These are phyloP conservation scores for Drosophila longiperda DNA, from an alignment of 2,888 invertebrate species.

Conservation along the genomic window DNA sequence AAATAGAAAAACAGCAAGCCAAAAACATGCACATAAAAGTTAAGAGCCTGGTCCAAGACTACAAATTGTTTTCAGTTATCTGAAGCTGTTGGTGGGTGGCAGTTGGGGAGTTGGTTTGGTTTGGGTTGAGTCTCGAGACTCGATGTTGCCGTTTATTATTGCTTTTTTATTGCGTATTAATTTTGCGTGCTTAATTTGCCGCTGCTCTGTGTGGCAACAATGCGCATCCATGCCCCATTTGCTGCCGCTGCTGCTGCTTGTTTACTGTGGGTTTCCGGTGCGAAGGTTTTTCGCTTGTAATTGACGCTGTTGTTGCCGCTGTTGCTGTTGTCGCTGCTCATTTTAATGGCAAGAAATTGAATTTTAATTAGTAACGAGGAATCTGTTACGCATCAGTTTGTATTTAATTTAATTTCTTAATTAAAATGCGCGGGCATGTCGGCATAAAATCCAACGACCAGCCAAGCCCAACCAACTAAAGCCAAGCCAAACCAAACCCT, in stretches of 20 bases:
- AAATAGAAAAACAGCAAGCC: conserved; percentile 31
- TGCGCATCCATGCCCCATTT: conserved; percentile 37
- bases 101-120: background rate
- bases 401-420: conserved; percentile 82
- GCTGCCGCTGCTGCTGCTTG: conserved; percentile 23
- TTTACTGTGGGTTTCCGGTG: conserved; percentile 50
- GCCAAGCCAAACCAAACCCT: background rate
- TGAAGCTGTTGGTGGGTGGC: background rate
- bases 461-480: conserved; percentile 42
- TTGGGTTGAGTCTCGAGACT: conserved; percentile 9
- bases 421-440: conserved; percentile 79
- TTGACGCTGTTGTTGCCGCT: conserved; percentile 61
- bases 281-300: conserved; percentile 70
- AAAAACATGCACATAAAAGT: conserved; percentile 39
- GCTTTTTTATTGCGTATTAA: conserved; percentile 81
- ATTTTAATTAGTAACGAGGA: conserved; percentile 80
- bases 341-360: conserved; percentile 81
- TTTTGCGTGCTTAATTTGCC: conserved; percentile 79
- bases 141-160: conserved; percentile 70
- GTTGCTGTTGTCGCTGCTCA: conserved; percentile 49
- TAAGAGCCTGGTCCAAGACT: conserved; percentile 44
- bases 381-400: conserved; percentile 81
- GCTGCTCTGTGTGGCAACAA: conserved; percentile 19
- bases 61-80: conserved; percentile 74
- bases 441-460: conserved; percentile 69